Evolutionary conservation across 64 coral and sea anemone genomes (phyloP), one percentile per base, ranked within the genome.

Genomic region (Pocillopora verrucosa): DNA sequence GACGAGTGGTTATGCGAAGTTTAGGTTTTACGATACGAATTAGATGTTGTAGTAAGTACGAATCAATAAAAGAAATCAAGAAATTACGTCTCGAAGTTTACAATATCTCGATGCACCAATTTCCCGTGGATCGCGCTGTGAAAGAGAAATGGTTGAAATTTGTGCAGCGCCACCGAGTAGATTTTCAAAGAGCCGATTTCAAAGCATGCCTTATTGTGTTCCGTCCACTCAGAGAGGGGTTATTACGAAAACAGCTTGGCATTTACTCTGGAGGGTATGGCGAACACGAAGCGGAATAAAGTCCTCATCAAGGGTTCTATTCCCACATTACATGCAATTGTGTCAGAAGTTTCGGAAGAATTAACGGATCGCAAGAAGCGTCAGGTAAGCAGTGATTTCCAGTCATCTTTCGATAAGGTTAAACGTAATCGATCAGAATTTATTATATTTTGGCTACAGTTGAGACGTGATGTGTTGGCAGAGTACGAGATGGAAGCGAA

Each of bases 211-310:
- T 76, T 75, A 25, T 61, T 87, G 75, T 80, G 82, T 61, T 86
- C 63, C 13, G 36, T 61, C 16, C 91, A 93, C 62, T 93, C 88
- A 17, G 91, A 93, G 25, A 64, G 76, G 30, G 45, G 24, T 30
- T 30, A 30, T 30, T 30, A 30, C 30, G 30, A 30, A 30, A 30
- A 30, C 34, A 85, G 89, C 35, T 91, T 62, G 58, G 65, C 30
- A 30, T 30, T 30, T 30, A 30, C 30, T 30, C 30, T 65, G 3
- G 26, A 72, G 17, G 65, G 30, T 13, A 26, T 90, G 22, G 60
- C 68, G 12, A n/a, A 15, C 10, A 12, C 60, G 0, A 61, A 12
- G 60, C 10, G 60, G 30, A 72, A 72, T 72, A 34, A 1, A 30
- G 73, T 30, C n/a, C 73, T 75, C 5, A 34, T 75, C 9, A 75